Evolutionary conservation across 1,140 invertebrate species (phyloP).

Genomic region (Gyrodactylus salaris): DNA sequence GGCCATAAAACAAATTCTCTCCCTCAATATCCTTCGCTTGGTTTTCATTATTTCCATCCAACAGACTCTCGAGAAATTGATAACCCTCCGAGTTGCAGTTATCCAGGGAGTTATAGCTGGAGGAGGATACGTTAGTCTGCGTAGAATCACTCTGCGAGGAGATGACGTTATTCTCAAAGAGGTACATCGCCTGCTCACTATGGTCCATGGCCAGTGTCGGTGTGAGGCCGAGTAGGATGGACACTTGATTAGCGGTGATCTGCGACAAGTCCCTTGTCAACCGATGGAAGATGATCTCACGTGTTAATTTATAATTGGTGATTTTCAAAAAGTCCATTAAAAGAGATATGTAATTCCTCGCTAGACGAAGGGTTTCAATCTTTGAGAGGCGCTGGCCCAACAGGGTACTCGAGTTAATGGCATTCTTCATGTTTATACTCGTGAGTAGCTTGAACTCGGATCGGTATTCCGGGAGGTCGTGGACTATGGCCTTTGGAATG

Average conservation of each 20-base stretch:
- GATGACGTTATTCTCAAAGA: too few relatives aligned
- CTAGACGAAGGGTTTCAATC: conserved; percentile 78
- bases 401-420: not conserved
- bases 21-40: too few relatives aligned
- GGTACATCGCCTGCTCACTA: too few relatives aligned
- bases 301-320: conserved; percentile 20
- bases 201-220: too few relatives aligned
- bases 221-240: conserved; percentile 19
- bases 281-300: conserved; percentile 21
- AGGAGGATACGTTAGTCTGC: too few relatives aligned
- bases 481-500: conserved; percentile 18
- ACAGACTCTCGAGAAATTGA: too few relatives aligned
- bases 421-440: not conserved
- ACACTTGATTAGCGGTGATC: conserved; percentile 26
- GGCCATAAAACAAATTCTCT: too few relatives aligned
- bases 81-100: too few relatives aligned
- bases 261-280: conserved; percentile 27
- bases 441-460: conserved; percentile 22
- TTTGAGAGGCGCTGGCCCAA: conserved; percentile 34
- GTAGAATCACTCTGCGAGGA: too few relatives aligned
- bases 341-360: conserved; percentile 58
- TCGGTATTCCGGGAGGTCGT: not conserved
- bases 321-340: conserved; percentile 24
- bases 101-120: too few relatives aligned
- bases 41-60: too few relatives aligned